Percentiles rank a stretch among this genome's conserved stretches.
Conservation (phyloP, 2,113 vertebrate species). For the Zingel zingel region DNA sequence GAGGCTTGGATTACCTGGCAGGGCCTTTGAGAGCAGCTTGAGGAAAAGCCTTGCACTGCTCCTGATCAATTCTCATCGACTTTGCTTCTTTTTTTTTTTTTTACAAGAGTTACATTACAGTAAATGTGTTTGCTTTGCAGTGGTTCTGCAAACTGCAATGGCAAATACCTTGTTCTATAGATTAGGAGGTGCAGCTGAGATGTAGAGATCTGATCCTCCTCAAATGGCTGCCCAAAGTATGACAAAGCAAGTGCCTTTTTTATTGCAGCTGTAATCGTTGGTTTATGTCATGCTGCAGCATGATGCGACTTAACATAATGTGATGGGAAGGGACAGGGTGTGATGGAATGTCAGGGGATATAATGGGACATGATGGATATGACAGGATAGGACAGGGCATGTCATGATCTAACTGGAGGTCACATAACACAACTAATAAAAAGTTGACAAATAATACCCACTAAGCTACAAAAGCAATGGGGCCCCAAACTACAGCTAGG, state of each 20-base stretch:
- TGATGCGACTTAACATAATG: slow-evolving; percentile 7
- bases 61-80: slow-evolving; percentile 75
- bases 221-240: background rate
- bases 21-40: slow-evolving; percentile 61
- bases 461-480: background rate
- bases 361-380: background rate
- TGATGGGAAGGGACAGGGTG: background rate
- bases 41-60: slow-evolving; percentile 62
- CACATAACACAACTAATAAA: background rate
- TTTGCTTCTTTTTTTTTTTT: slow-evolving; percentile 35
- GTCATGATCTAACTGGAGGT: slow-evolving; percentile 1
- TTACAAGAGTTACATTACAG: slow-evolving; percentile 82
- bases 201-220: slow-evolving; percentile 20
- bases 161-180: slow-evolving; percentile 71
- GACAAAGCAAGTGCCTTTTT: slow-evolving; percentile 23
- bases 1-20: slow-evolving; percentile 75
- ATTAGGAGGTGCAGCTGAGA: slow-evolving; percentile 54
- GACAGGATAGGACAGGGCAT: background rate
- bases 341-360: background rate
- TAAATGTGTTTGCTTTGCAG: slow-evolving; percentile 81
- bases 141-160: slow-evolving; percentile 57
- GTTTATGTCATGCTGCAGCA: slow-evolving; percentile 11
- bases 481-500: background rate
- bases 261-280: background rate
- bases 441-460: too few species aligned